Conservation (phyloP, 2,888 invertebrate species). For the Neoaliturus tenellus region DNA sequence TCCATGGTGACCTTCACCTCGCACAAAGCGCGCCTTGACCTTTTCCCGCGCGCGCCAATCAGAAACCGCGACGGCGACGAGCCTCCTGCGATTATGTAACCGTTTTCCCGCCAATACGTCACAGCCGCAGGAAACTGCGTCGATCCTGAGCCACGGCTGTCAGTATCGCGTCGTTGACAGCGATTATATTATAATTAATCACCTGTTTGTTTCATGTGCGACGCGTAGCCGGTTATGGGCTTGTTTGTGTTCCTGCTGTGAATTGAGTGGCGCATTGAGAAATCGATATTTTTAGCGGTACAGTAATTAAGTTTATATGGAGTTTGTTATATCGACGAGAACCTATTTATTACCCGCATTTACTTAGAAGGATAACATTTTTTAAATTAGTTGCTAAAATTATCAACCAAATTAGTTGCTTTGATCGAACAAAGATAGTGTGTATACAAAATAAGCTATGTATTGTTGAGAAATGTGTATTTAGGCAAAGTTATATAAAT, state of each 20-base stretch:
- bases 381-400: too few relatives aligned
- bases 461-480: too few relatives aligned
- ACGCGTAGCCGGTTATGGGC: not conserved
- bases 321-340: too few relatives aligned
- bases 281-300: not conserved
- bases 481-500: too few relatives aligned
- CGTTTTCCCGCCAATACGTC: constrained; percentile 7
- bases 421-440: too few relatives aligned
- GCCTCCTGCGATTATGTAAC: constrained; percentile 13
- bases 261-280: not conserved
- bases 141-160: not conserved
- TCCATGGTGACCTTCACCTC: constrained; percentile 6
- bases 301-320: too few relatives aligned
- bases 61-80: not conserved
- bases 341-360: too few relatives aligned
- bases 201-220: constrained; percentile 1
- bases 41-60: constrained; percentile 25
- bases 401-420: too few relatives aligned
- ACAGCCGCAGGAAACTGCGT: not conserved
- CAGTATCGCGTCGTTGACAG: not conserved
- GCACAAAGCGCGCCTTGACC: not conserved
- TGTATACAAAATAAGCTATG: too few relatives aligned
- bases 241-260: not conserved
- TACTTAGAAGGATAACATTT: too few relatives aligned
- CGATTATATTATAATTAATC: constrained; percentile 5